These are phyloP conservation scores for Dipus sagitta DNA, from an alignment of 2,797 vertebrate genomes.

Conservation along the genomic window DNA sequence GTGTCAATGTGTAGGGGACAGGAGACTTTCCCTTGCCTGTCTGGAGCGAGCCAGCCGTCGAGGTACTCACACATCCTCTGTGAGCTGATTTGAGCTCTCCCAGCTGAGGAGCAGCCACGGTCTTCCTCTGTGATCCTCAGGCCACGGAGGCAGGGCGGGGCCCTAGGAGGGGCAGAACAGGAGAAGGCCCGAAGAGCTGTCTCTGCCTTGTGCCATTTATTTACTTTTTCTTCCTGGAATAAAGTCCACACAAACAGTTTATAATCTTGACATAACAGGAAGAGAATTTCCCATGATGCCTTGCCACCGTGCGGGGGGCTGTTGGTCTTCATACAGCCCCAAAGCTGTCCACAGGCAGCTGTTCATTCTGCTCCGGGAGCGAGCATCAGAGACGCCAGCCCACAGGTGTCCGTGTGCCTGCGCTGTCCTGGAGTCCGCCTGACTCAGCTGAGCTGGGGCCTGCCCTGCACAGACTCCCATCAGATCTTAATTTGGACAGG, in stretches of 20 bases:
- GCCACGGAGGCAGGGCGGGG: not conserved
- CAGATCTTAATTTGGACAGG: constrained; percentile 18
- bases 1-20: not conserved
- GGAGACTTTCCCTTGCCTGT: not conserved
- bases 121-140: not conserved
- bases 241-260: not conserved
- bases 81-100: not conserved
- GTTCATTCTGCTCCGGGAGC: not conserved
- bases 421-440: not conserved
- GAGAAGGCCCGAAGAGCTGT: not conserved
- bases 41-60: no score
- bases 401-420: not conserved
- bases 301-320: not conserved
- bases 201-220: not conserved
- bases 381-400: not conserved
- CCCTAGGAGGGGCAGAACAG: not conserved
- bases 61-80: no score
- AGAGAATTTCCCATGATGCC: not conserved
- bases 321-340: not conserved
- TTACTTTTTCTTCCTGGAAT: not conserved
- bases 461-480: not conserved
- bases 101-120: not conserved
- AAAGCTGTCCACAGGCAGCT: not conserved
- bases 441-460: not conserved
- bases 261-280: not conserved